Evolutionary conservation across 2,113 vertebrate genomes (phyloP).

Genomic region (Nematolebias whitei): DNA sequence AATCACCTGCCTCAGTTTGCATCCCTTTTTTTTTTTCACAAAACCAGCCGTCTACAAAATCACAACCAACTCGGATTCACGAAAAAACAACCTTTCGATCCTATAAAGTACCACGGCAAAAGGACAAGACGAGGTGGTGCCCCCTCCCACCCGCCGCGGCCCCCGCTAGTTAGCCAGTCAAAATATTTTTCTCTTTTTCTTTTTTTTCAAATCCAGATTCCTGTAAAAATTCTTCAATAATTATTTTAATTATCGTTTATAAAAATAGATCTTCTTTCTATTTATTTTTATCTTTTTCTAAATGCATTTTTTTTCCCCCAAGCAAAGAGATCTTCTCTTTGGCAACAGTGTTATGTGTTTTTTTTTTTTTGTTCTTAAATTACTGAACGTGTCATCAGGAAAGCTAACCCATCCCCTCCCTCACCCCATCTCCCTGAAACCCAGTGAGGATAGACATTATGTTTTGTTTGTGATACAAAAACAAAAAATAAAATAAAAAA

Average conservation of each 20-base stretch:
- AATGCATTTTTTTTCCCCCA: slow-evolving; percentile 95
- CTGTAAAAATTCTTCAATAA: slow-evolving; percentile 99
- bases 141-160: slow-evolving; percentile 83
- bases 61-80: slow-evolving; percentile 93
- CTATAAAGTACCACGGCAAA: slow-evolving; percentile 99
- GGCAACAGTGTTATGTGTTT: slow-evolving; percentile 97
- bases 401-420: slow-evolving; percentile 87
- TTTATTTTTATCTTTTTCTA: slow-evolving; percentile 93
- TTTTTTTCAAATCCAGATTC: slow-evolving; percentile 99
- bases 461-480: slow-evolving; percentile 99
- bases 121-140: slow-evolving; percentile 99
- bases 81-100: slow-evolving; percentile 96
- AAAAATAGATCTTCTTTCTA: slow-evolving; percentile 99
- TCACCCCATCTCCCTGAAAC: slow-evolving; percentile 90
- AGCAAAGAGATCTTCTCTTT: slow-evolving; percentile 99
- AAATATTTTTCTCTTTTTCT: slow-evolving; percentile 98
- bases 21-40: slow-evolving; percentile 73
- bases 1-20: slow-evolving; percentile 96
- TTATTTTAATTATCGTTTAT: slow-evolving; percentile 95
- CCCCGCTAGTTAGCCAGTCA: slow-evolving; percentile 99
- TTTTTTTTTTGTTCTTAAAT: slow-evolving; percentile 87
- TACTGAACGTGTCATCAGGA: slow-evolving; percentile 98
- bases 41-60: slow-evolving; percentile 99
- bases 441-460: slow-evolving; percentile 89
- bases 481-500: too few species aligned